Evolutionary conservation across 2,113 vertebrate genomes (phyloP).

Genomic region (Centropus bengalensis): DNA sequence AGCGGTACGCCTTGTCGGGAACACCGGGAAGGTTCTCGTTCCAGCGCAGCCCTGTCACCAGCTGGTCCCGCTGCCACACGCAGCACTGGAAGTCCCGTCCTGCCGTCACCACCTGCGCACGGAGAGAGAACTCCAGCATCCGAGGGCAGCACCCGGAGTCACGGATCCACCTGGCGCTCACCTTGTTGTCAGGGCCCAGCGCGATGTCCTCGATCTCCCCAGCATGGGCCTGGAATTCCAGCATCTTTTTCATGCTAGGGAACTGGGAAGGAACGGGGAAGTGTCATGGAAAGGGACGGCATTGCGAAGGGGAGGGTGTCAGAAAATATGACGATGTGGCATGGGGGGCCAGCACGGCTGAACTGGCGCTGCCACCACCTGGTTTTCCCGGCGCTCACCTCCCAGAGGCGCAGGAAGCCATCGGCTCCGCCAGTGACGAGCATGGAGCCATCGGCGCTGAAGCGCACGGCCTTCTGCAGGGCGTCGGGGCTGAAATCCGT

Average conservation of each 20-base stretch:
- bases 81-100: slow-evolving; percentile 90
- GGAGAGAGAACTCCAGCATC: not conserved
- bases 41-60: slow-evolving; percentile 85
- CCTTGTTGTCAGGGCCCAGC: slow-evolving; percentile 88
- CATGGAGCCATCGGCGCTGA: slow-evolving; percentile 82
- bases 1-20: slow-evolving; percentile 86
- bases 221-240: slow-evolving; percentile 90
- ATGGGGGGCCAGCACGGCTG: too few relatives aligned
- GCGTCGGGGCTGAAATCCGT: slow-evolving; percentile 88
- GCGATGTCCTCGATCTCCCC: slow-evolving; percentile 91
- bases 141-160: not conserved
- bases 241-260: slow-evolving; percentile 87
- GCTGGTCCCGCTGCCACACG: slow-evolving; percentile 89
- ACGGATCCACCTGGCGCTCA: not conserved
- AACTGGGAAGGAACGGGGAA: slow-evolving; percentile 73
- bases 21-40: slow-evolving; percentile 85
- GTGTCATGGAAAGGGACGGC: too few relatives aligned
- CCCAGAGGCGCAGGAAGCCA: slow-evolving; percentile 89
- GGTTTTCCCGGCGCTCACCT: slow-evolving; percentile 69
- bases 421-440: slow-evolving; percentile 90
- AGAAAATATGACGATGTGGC: too few relatives aligned
- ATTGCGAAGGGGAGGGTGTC: too few relatives aligned
- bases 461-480: slow-evolving; percentile 89
- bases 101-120: slow-evolving; percentile 84
- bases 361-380: accelerated